Conservation (phyloP, 1,140 invertebrate genomes). For the Lutraria rhynchaena region DNA sequence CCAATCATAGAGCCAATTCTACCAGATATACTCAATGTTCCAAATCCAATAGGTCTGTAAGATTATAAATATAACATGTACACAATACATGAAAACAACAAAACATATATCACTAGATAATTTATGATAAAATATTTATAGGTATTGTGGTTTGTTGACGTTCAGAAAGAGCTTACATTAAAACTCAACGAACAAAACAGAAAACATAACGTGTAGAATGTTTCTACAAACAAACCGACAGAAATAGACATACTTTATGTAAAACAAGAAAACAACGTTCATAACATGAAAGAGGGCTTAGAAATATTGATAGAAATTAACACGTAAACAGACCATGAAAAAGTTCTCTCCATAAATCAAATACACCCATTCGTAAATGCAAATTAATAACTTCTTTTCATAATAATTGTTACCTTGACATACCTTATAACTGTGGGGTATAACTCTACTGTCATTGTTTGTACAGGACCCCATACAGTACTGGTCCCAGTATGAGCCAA, state of each 20-base stretch:
- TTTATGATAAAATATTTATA: not conserved
- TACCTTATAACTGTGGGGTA: conserved; percentile 2
- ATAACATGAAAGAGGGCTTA: not conserved
- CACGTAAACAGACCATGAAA: too few species aligned
- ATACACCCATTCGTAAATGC: too few species aligned
- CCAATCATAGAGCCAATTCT: conserved; percentile 11
- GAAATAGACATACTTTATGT: not conserved
- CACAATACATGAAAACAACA: not conserved
- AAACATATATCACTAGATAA: not conserved
- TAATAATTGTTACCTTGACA: too few species aligned
- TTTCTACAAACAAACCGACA: too few species aligned
- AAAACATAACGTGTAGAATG: too few species aligned
- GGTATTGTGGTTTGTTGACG: not conserved
- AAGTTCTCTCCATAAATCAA: too few species aligned
- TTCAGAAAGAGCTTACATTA: not conserved
- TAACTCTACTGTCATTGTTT: conserved; percentile 30
- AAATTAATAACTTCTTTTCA: too few species aligned
- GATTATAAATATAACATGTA: not conserved
- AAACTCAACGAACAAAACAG: not conserved
- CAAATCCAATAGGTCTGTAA: conserved; percentile 19
- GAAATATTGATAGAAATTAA: not conserved
- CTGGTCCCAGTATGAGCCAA: not conserved
- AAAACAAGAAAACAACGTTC: not conserved
- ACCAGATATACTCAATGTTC: conserved; percentile 1
- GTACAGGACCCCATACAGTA: conserved; percentile 21